Evolutionary conservation across 1,140 invertebrate genomes (phyloP).

Genomic region (Drosophila malerkotliana): DNA sequence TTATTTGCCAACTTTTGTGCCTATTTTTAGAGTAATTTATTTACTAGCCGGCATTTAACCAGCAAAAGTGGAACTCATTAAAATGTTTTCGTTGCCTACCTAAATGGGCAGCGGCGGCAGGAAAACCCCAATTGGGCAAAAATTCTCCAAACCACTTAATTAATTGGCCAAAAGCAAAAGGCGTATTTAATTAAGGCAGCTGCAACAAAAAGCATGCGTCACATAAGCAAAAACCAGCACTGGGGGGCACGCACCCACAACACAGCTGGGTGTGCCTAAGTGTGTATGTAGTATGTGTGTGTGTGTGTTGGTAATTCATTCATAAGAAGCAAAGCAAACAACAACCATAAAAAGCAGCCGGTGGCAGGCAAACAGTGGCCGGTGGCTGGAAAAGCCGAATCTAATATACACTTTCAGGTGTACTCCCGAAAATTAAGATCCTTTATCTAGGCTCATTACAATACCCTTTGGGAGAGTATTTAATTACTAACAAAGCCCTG

Average conservation of each 20-base stretch:
- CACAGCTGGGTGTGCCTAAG: constrained; percentile 2
- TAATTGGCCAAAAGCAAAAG: constrained; percentile 58
- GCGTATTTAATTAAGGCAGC: constrained; percentile 64
- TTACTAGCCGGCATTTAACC: constrained; percentile 44
- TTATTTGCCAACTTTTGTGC: constrained; percentile 62
- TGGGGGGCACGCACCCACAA: constrained; percentile 42
- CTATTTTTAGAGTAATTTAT: constrained; percentile 70
- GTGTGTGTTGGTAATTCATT: constrained; percentile 52
- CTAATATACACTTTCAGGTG: neutral
- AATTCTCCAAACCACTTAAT: constrained; percentile 51
- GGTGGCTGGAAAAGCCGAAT: constrained; percentile 38
- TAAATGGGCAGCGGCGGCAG: constrained; percentile 60
- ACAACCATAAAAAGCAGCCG: constrained; percentile 59
- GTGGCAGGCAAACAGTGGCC: constrained; percentile 57
- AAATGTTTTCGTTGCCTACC: constrained; percentile 56
- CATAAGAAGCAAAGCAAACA: constrained; percentile 57
- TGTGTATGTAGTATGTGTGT: neutral
- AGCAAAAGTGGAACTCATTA: constrained; percentile 39
- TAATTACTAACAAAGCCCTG: constrained; percentile 14
- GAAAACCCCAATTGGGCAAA: constrained; percentile 6
- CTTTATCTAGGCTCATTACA: too few species aligned
- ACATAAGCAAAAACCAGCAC: neutral
- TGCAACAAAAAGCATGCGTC: constrained; percentile 29
- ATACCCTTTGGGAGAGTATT: too few species aligned
- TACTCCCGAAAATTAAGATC: too few species aligned